Base-by-base conservation (phyloP, 2,113 vertebrate species). In the Dromas ardeola region DNA sequence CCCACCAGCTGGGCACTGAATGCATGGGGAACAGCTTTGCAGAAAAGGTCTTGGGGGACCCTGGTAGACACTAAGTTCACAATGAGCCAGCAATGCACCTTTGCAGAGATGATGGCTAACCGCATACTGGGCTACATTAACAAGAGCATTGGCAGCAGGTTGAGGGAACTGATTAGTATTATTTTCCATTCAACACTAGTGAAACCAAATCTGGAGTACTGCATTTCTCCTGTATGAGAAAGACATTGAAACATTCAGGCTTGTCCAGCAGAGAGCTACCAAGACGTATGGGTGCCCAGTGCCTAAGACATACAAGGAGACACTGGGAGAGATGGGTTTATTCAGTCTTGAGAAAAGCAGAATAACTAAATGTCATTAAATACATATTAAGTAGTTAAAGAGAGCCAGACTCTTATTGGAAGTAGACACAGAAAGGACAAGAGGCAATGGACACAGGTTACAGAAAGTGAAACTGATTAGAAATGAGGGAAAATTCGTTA, bases 341-440 rank as follows among this genome's bases (percentile, higher is more conserved):
- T 45, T 69, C 22, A 71, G 15, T 69, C 27, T 72, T 43, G 34
- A 63, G 53, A 72, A 67, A 81, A 69, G 15, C 3, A 30, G 34
- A 43, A 18, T 34, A 49, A 81, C 17, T 43, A 58, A 63, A n/a
- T 20, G 1, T 14, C 9, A 34, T 67, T 63, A 40, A 91, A 71
- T 22, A 72, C 0, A 0, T 40, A 29, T 58, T 62, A 36, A 10
- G 6, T 15, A 16, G 7, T 18, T 66, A 63, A n/a, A n/a, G 16
- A 79, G 11, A 73, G 2, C 4, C 19, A 66, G 36, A 30, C 7
- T 74, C 20, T 25, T 83, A 36, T 40, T 45, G 6, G 30, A 67
- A 1, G 4, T 43, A 71, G 40, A 29, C 5, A 38, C 2, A 32
- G 26, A 80, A 82, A 61, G 8, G 2, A 32, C 5, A 29, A n/a